A percentile compares a stretch with the other conserved stretches of the same genome.
These are phyloP conservation scores for Glossosoma conforme DNA, from an alignment of 1,140 invertebrate genomes.

Conservation along the genomic window DNA sequence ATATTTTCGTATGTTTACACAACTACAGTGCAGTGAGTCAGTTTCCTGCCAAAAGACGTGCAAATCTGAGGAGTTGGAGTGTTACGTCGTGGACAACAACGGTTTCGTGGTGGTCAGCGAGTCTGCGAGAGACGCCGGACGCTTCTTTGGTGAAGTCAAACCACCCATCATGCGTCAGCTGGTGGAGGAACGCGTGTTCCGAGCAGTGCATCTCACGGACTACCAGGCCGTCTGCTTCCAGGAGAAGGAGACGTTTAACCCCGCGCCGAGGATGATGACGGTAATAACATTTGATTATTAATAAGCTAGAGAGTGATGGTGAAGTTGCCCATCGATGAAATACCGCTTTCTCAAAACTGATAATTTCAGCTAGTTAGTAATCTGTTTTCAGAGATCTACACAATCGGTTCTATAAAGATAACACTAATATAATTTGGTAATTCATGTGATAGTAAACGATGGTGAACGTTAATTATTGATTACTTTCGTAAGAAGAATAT, in stretches of 20 bases:
- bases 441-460: too few species aligned
- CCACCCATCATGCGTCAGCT: constrained; percentile 75
- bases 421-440: too few species aligned
- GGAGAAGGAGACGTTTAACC: constrained; percentile 55
- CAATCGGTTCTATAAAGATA: too few species aligned
- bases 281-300: constrained; percentile 45
- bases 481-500: too few species aligned
- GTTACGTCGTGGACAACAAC: constrained; percentile 85
- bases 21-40: constrained; percentile 53
- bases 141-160: constrained; percentile 80
- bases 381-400: too few species aligned
- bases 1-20: too few species aligned
- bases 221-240: constrained; percentile 86
- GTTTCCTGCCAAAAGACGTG: constrained; percentile 58
- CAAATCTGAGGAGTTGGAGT: constrained; percentile 66
- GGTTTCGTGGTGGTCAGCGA: constrained; percentile 81
- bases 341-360: too few species aligned
- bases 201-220: constrained; percentile 72
- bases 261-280: constrained; percentile 55
- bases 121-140: constrained; percentile 65
- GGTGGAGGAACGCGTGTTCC: constrained; percentile 73
- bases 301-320: too few species aligned
- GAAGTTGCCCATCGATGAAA: too few species aligned
- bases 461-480: too few species aligned
- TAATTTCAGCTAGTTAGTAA: too few species aligned